phyloP scores from a whole-genome alignment of 2,888 invertebrate genomes.

The Lochmaea crataegi region DNA sequence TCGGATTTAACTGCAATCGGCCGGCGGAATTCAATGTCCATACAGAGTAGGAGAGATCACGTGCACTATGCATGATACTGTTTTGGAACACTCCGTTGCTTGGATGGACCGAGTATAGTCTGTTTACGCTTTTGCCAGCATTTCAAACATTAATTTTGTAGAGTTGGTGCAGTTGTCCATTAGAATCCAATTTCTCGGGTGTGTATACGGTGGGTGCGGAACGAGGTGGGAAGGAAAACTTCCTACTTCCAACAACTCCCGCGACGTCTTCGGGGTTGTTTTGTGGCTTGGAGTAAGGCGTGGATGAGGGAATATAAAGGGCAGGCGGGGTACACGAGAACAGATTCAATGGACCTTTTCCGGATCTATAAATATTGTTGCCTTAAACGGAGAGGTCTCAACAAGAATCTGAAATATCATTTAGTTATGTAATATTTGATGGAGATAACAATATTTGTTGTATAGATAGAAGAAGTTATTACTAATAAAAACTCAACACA shows the following conservation, averaged over 20 bases:
- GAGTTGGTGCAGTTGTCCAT: conserved; percentile 9
- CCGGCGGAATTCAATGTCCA: too few relatives aligned
- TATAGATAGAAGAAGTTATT: too few relatives aligned
- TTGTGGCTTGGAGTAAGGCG: conserved; percentile 27
- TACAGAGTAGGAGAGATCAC: too few relatives aligned
- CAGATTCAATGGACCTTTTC: conserved; percentile 32
- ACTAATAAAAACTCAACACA: too few relatives aligned
- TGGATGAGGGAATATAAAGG: conserved; percentile 7
- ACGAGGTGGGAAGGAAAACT: conserved; percentile 36
- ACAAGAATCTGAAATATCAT: neutral
- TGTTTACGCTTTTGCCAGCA: neutral
- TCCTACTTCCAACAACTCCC: conserved; percentile 35
- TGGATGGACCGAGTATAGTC: too few relatives aligned
- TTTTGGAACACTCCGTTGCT: too few relatives aligned
- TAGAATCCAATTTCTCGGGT: conserved; percentile 19
- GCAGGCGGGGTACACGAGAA: neutral
- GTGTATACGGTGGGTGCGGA: conserved; percentile 31
- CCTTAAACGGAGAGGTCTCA: neutral
- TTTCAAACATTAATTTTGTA: neutral
- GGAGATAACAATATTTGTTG: too few relatives aligned
- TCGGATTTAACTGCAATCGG: too few relatives aligned
- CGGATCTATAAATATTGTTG: conserved; percentile 23
- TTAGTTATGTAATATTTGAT: too few relatives aligned
- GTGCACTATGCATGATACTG: too few relatives aligned
- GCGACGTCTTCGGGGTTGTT: conserved; percentile 33